A percentile compares a stretch with the other conserved stretches of the same genome.
These are phyloP conservation scores for Caenorhabditis latens DNA, from an alignment of 1,140 invertebrate genomes.

Conservation along the genomic window DNA sequence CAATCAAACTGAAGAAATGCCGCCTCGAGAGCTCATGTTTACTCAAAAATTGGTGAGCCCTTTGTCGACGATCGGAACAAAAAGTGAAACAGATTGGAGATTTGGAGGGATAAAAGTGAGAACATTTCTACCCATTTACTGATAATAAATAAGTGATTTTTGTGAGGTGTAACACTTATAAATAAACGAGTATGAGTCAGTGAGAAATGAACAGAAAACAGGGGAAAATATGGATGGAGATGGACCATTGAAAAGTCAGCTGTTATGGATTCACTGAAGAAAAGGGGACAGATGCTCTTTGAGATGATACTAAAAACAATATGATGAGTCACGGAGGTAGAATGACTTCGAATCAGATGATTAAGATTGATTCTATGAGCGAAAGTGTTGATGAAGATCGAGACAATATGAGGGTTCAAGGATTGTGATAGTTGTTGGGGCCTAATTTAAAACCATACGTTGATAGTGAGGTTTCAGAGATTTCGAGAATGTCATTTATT, in stretches of 20 bases:
- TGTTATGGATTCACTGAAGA: background rate
- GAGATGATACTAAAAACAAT: conserved; percentile 36
- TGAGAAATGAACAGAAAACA: too few species aligned
- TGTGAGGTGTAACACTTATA: conserved; percentile 13
- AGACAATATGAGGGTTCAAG: background rate
- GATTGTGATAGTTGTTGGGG: background rate
- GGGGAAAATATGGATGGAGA: too few species aligned
- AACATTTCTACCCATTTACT: background rate
- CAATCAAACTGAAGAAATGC: background rate
- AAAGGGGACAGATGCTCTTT: conserved; percentile 49
- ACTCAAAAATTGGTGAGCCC: conserved; percentile 49
- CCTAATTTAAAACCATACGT: too few species aligned
- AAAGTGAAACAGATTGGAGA: conserved; percentile 7
- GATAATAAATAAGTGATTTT: conserved; percentile 34
- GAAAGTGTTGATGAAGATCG: background rate
- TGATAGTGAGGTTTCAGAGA: too few species aligned
- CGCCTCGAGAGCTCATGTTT: conserved; percentile 37
- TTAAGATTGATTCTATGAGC: background rate
- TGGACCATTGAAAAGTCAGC: conserved; percentile 38
- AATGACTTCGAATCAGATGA: conserved; percentile 14
- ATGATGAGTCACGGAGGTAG: conserved; percentile 39
- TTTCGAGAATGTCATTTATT: too few species aligned
- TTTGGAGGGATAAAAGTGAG: background rate
- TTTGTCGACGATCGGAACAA: conserved; percentile 10
- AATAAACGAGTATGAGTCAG: background rate